Percentiles rank a stretch among this genome's conserved stretches.
Evolutionary conservation across 2,888 invertebrate genomes (phyloP).

Genomic region (Carpatolechia fugitivella): DNA sequence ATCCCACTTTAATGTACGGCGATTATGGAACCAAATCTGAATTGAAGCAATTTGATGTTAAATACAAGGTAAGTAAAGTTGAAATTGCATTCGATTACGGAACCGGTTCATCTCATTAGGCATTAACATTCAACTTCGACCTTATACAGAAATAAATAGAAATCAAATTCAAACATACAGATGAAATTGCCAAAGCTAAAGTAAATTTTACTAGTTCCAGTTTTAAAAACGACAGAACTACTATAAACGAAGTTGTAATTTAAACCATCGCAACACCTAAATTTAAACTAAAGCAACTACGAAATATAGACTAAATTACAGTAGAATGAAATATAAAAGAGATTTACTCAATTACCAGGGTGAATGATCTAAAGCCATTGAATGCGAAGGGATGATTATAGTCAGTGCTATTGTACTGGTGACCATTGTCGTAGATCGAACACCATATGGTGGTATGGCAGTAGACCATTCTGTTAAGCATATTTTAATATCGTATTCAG

Average conservation of each 20-base stretch:
- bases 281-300: constrained; percentile 19
- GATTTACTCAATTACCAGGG: constrained; percentile 68
- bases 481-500: constrained; percentile 63
- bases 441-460: constrained; percentile 68
- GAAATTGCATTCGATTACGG: background rate
- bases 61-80: constrained; percentile 23
- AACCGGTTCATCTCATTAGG: background rate
- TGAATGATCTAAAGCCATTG: constrained; percentile 58
- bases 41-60: constrained; percentile 7
- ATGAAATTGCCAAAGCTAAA: constrained; percentile 31
- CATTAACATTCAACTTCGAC: constrained; percentile 26
- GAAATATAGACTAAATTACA: constrained; percentile 33
- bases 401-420: constrained; percentile 46
- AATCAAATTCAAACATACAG: constrained; percentile 28
- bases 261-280: constrained; percentile 18
- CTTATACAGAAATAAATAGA: constrained; percentile 20
- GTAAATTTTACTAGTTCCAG: constrained; percentile 42
- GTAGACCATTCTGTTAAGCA: constrained; percentile 63
- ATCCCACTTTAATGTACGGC: constrained; percentile 59
- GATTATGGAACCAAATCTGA: constrained; percentile 48
- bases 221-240: constrained; percentile 54
- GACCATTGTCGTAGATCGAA: constrained; percentile 53
- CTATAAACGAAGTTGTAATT: constrained; percentile 55
- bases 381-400: constrained; percentile 64
- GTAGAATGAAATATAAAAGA: constrained; percentile 36